A percentile compares a stretch with the other conserved stretches of the same genome.
phyloP scores from a whole-genome alignment of 1,140 invertebrate genomes.

The Saxidomus purpurata region DNA sequence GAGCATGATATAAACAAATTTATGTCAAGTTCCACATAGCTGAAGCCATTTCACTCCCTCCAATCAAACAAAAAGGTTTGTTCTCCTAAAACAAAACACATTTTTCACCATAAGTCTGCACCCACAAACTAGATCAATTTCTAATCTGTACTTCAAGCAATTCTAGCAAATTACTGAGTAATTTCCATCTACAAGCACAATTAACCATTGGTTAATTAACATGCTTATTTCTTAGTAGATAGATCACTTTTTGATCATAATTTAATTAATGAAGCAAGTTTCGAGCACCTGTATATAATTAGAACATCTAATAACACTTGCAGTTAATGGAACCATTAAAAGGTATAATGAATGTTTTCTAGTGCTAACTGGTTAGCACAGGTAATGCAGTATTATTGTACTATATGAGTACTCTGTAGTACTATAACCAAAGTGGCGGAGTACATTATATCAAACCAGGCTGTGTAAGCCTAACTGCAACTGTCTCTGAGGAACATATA shows the following conservation, averaged over 20 bases:
- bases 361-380: constrained; percentile 23
- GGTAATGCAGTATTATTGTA: not conserved
- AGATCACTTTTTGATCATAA: constrained; percentile 58
- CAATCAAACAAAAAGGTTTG: too few relatives aligned
- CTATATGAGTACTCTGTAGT: not conserved
- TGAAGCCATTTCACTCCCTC: too few relatives aligned
- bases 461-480: too few relatives aligned
- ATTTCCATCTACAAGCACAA: constrained; percentile 19
- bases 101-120: too few relatives aligned
- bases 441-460: too few relatives aligned
- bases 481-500: too few relatives aligned
- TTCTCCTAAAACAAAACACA: too few relatives aligned
- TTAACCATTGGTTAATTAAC: constrained; percentile 20
- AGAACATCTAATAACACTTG: constrained; percentile 39
- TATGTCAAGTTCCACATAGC: too few relatives aligned
- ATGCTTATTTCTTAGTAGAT: not conserved
- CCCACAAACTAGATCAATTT: not conserved
- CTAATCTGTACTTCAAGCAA: not conserved
- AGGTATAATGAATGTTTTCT: not conserved
- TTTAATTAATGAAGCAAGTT: constrained; percentile 29
- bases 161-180: not conserved
- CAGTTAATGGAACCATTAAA: not conserved
- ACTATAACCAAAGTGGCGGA: not conserved
- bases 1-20: too few relatives aligned
- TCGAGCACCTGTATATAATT: constrained; percentile 45